Base-by-base conservation (phyloP, 2,888 invertebrate genomes). In the Lasioglossum zephyrum region DNA sequence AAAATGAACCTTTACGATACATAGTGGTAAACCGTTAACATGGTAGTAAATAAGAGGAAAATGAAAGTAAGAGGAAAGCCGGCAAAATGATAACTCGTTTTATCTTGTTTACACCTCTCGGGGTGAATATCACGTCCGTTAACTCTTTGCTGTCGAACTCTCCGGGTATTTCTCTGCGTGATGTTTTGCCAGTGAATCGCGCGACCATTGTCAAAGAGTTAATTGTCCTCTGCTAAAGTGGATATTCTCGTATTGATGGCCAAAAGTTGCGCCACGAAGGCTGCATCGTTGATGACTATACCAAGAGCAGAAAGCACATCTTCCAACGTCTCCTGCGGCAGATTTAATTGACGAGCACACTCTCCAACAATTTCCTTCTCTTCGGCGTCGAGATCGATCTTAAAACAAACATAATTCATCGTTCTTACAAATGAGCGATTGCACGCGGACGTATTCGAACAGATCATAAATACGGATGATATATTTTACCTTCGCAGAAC, bases 201-300 rank as follows among this genome's bases (percentile, higher is more conserved):
- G n/a, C 57, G n/a, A n/a, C n/a, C n/a, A 11, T n/a, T 11, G 57
- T 57, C n/a, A 57, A n/a, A 57, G 57, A 57, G 95, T 96, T 96
- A 97, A 96, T 97, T 97, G 94, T 96, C 96, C 90, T 97, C 97
- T 88, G 98, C 97, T 95, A 98, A 96, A 92, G 96, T 96, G 95
- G 97, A 97, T 94, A 98, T 98, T 93, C 97, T 97, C 88, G 97
- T 96, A 95, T 98, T 98, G 93, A 98, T 97, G 91, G 97, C 96
- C 89, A 98, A 95, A 93, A 98, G 96, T 95, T 98, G 98, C 76
- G 96, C 96, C 92, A 98, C 96, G 94, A 98, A 98, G 84, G 96
- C 95, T 90, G 97, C 96, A 95, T 98, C 97, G 76, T 96, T 95
- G 93, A 98, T 96, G 77, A 98, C 96, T 86, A 96, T 96, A 36